phyloP scores from a whole-genome alignment of 2,888 invertebrate species.

The Pyralis farinalis region DNA sequence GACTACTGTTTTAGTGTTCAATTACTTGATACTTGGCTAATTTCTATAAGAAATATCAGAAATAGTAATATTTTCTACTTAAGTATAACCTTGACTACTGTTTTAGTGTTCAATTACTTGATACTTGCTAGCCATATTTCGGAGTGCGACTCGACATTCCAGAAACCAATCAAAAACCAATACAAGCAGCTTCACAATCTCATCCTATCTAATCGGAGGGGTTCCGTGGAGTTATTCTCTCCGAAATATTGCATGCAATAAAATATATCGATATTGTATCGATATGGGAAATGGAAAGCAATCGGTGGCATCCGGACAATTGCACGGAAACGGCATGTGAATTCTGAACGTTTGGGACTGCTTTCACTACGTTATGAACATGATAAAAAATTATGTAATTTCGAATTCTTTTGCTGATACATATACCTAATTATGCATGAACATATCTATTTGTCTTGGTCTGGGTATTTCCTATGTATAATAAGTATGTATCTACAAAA shows the following conservation, averaged over 20 bases:
- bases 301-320: slow-evolving; percentile 53
- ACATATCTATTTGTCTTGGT: too few relatives aligned
- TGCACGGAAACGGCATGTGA: slow-evolving; percentile 30
- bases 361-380: slow-evolving; percentile 12
- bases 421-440: too few relatives aligned
- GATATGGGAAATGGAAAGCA: slow-evolving; percentile 62
- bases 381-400: slow-evolving; percentile 9
- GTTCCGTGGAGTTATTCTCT: slow-evolving; percentile 45
- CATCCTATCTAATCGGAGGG: slow-evolving; percentile 50
- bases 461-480: too few relatives aligned
- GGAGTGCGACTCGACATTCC: slow-evolving; percentile 24
- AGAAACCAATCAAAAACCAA: slow-evolving; percentile 62
- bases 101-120: slow-evolving; percentile 8
- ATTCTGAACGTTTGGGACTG: slow-evolving; percentile 12
- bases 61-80: too few relatives aligned
- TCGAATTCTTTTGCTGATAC: too few relatives aligned
- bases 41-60: too few relatives aligned
- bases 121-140: neutral
- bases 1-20: slow-evolving; percentile 6
- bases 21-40: slow-evolving; percentile 1
- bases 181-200: slow-evolving; percentile 40
- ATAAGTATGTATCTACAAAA: too few relatives aligned
- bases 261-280: slow-evolving; percentile 44
- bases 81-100: too few relatives aligned
- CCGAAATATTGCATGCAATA: slow-evolving; percentile 71